A percentile compares a stretch with the other conserved stretches of the same genome.
Conservation (phyloP, 2,888 invertebrate genomes). For the Parnassius apollo region DNA sequence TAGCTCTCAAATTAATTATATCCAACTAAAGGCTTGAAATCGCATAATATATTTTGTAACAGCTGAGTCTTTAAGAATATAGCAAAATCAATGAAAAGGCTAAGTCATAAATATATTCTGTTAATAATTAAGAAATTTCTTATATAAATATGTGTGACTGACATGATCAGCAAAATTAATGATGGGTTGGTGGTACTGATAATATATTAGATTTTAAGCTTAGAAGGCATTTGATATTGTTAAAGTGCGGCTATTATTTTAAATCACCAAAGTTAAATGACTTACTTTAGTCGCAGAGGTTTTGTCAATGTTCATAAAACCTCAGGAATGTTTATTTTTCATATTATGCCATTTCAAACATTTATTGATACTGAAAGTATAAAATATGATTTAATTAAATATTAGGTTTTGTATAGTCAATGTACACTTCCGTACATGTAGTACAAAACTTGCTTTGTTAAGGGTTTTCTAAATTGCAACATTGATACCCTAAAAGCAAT, state of each 20-base stretch:
- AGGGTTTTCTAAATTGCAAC: slow-evolving; percentile 59
- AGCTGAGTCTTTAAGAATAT: too few relatives aligned
- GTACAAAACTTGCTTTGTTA: slow-evolving; percentile 70
- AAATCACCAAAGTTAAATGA: not conserved
- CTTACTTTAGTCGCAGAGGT: not conserved
- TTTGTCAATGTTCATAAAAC: not conserved
- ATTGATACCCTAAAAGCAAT: slow-evolving; percentile 68
- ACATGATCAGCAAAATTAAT: too few relatives aligned
- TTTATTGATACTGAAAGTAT: slow-evolving; percentile 17
- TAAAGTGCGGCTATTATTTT: not conserved
- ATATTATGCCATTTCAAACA: slow-evolving; percentile 3
- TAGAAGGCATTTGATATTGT: too few relatives aligned
- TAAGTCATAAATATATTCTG: too few relatives aligned
- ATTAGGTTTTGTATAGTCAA: slow-evolving; percentile 35
- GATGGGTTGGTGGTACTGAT: too few relatives aligned
- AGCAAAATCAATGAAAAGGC: too few relatives aligned
- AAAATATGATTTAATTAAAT: slow-evolving; percentile 15
- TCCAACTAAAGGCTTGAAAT: too few relatives aligned
- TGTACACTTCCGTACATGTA: slow-evolving; percentile 64
- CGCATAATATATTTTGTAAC: too few relatives aligned
- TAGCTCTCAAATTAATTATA: too few relatives aligned
- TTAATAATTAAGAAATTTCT: too few relatives aligned
- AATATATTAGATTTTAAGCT: too few relatives aligned
- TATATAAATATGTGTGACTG: too few relatives aligned
- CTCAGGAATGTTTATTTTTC: slow-evolving; percentile 18